These are phyloP conservation scores for Glyptemys insculpta DNA, from an alignment of 2,797 vertebrate genomes.

Conservation along the genomic window DNA sequence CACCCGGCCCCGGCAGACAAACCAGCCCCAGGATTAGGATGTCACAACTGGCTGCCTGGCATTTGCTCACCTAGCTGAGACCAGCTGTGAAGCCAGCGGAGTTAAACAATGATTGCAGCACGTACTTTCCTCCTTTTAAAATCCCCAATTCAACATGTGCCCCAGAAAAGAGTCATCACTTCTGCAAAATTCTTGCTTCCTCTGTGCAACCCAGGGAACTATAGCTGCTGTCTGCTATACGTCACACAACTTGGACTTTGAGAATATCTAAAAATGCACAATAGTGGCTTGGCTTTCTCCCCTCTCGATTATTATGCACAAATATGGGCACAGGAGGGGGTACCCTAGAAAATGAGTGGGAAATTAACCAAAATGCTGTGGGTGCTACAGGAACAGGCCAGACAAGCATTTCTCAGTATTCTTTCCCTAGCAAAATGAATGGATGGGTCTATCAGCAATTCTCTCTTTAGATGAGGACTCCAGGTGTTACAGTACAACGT, in stretches of 20 bases:
- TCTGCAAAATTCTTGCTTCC: not conserved
- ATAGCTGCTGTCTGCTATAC: not conserved
- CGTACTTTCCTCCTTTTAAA: not conserved
- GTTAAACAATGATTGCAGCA: not conserved
- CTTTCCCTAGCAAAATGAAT: not conserved
- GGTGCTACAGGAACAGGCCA: not conserved
- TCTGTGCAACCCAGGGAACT: not conserved
- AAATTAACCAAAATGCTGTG: not conserved
- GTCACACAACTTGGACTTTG: not conserved
- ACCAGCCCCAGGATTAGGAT: not conserved
- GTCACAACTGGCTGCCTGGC: not conserved
- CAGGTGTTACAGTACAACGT: not conserved
- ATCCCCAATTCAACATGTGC: not conserved
- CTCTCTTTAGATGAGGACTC: not conserved
- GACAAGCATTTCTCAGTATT: not conserved
- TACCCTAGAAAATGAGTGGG: not conserved
- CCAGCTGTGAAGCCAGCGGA: not conserved
- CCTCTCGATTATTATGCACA: no score
- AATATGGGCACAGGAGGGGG: not conserved
- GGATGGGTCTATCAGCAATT: not conserved
- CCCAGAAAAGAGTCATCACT: not conserved
- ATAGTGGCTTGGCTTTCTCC: not conserved
- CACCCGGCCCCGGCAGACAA: not conserved
- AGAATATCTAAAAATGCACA: not conserved
- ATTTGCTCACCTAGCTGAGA: not conserved